A percentile compares a stretch with the other conserved stretches of the same genome.
phyloP scores from a whole-genome alignment of 2,888 invertebrate species.

The Amphiduros pacificus region DNA sequence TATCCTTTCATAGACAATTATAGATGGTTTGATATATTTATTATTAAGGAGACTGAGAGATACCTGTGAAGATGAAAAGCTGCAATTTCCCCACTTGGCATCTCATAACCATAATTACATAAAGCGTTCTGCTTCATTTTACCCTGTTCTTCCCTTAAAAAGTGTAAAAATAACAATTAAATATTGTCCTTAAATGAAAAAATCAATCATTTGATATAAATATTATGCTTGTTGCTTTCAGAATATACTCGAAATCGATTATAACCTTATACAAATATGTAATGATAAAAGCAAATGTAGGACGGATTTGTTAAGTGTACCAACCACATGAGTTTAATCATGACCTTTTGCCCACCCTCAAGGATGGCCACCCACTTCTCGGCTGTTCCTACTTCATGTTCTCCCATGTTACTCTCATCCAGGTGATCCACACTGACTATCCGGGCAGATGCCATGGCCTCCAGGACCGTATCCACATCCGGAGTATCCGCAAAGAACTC shows the following conservation, averaged over 20 bases:
- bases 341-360: conserved; percentile 34
- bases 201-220: too few relatives aligned
- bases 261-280: too few relatives aligned
- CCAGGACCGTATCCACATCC: conserved; percentile 21
- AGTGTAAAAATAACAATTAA: neutral
- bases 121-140: conserved; percentile 28
- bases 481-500: conserved; percentile 26
- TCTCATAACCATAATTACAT: conserved; percentile 34
- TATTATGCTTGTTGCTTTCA: too few relatives aligned
- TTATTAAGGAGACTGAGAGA: too few relatives aligned
- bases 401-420: too few relatives aligned
- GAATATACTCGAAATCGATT: too few relatives aligned
- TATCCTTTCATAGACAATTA: too few relatives aligned
- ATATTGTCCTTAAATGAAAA: too few relatives aligned
- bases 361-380: conserved; percentile 33
- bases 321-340: conserved; percentile 32
- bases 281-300: too few relatives aligned
- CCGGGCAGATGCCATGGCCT: conserved; percentile 24
- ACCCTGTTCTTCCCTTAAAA: conserved; percentile 30
- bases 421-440: conserved; percentile 23
- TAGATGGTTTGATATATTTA: too few relatives aligned
- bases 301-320: neutral
- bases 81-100: conserved; percentile 33
- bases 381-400: conserved; percentile 31
- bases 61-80: conserved; percentile 34